phyloP scores from a whole-genome alignment of 1,140 invertebrate species.

The Drosophila fuyamai region DNA sequence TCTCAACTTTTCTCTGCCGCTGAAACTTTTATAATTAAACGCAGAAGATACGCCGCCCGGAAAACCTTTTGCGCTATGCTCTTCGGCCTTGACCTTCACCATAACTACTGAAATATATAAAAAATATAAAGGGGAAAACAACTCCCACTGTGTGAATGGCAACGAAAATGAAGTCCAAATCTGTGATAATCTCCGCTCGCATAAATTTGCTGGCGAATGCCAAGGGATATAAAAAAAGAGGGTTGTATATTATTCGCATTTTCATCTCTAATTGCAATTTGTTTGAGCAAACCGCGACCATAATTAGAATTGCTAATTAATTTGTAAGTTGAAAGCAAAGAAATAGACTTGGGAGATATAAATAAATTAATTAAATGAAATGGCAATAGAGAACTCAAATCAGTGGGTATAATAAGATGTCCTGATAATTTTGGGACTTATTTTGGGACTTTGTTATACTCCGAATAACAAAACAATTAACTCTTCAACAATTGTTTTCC shows the following conservation, averaged over 20 bases:
- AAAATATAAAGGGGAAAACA: conserved; percentile 16
- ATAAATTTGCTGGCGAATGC: conserved; percentile 47
- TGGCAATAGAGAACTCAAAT: not conserved
- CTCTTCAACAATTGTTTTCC: not conserved
- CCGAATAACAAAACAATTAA: no score
- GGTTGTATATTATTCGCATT: conserved; percentile 11
- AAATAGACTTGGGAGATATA: conserved; percentile 15
- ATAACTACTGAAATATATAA: not conserved
- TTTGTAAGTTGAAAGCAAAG: conserved; percentile 12
- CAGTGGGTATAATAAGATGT: not conserved
- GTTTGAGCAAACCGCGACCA: conserved; percentile 20
- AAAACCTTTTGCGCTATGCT: conserved; percentile 47
- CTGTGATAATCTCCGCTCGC: conserved; percentile 51
- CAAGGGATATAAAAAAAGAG: conserved; percentile 5
- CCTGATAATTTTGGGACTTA: no score
- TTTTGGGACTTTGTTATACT: no score
- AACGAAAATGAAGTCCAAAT: conserved; percentile 53
- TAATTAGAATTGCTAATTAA: conserved; percentile 66
- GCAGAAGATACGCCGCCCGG: conserved; percentile 48
- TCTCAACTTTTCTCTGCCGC: conserved; percentile 27
- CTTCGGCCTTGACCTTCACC: conserved; percentile 60
- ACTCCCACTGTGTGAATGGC: conserved; percentile 22
- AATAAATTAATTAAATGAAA: conserved; percentile 39
- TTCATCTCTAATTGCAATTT: conserved; percentile 67
- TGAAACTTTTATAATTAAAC: conserved; percentile 76